Evolutionary conservation across 2,113 vertebrate species (phyloP).

Genomic region (Nycticebus coucang): DNA sequence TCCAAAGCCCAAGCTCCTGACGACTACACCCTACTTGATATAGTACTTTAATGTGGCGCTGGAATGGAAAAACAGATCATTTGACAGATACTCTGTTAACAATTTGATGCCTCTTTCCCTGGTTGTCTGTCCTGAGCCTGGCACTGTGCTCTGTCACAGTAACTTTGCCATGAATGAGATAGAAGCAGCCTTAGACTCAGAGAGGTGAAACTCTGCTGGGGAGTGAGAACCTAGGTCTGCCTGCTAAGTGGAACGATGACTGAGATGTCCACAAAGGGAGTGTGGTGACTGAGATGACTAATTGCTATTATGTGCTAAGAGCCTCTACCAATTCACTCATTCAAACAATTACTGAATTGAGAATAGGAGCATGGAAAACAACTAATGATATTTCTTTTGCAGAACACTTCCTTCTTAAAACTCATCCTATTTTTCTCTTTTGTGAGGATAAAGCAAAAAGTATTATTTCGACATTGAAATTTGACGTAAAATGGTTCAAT

Average conservation of each 20-base stretch:
- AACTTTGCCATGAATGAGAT: neutral
- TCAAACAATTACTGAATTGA: constrained; percentile 61
- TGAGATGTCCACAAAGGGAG: constrained; percentile 14
- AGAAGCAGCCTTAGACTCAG: neutral
- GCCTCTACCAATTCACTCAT: constrained; percentile 55
- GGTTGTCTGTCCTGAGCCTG: neutral
- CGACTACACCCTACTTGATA: neutral
- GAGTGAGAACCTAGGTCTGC: neutral
- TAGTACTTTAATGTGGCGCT: neutral
- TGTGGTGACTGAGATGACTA: constrained; percentile 58
- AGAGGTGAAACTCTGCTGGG: neutral
- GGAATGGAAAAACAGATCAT: neutral
- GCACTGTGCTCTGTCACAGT: neutral
- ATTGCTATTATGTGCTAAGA: constrained; percentile 71
- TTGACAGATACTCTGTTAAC: neutral
- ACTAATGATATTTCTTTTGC: constrained; percentile 44
- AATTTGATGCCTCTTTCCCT: neutral
- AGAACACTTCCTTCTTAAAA: constrained; percentile 49
- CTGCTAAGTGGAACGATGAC: neutral
- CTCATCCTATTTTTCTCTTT: constrained; percentile 56
- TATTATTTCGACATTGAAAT: constrained; percentile 66
- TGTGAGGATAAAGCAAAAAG: constrained; percentile 55
- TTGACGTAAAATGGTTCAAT: constrained; percentile 62
- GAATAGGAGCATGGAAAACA: constrained; percentile 46
- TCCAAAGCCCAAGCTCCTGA: neutral